Percentiles rank a stretch among this genome's conserved stretches.
Evolutionary conservation across 2,888 invertebrate genomes (phyloP).

Genomic region (Conus canariensis): DNA sequence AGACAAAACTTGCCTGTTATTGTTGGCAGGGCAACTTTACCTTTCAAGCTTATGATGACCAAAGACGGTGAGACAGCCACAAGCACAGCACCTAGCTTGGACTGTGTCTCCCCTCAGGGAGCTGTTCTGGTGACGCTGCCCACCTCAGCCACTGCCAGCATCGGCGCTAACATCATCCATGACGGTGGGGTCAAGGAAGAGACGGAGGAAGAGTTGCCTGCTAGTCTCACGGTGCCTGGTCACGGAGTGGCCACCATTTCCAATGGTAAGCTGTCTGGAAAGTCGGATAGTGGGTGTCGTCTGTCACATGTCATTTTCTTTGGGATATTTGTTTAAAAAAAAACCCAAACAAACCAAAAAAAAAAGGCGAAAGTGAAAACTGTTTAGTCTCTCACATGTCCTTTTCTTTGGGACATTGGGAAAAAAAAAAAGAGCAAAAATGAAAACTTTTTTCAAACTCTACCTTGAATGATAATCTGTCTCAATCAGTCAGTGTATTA

Average conservation of each 20-base stretch:
- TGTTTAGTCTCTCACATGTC: too few species aligned
- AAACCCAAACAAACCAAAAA: too few species aligned
- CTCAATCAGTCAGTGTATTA: too few species aligned
- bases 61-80: constrained; percentile 22
- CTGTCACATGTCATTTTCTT: too few species aligned
- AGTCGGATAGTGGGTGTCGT: too few species aligned
- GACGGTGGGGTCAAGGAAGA: not conserved
- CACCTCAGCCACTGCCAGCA: constrained; percentile 16
- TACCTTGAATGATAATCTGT: too few species aligned
- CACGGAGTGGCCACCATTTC: not conserved
- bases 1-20: too few species aligned
- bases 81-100: not conserved
- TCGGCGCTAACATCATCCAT: not conserved
- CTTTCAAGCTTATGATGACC: constrained; percentile 25
- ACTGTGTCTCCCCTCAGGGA: constrained; percentile 14
- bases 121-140: constrained; percentile 38
- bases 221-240: not conserved
- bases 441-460: too few species aligned
- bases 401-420: too few species aligned
- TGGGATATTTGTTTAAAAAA: too few species aligned
- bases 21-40: not conserved
- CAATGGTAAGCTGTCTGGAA: not conserved
- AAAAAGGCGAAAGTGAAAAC: too few species aligned
- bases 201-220: not conserved
- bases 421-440: too few species aligned